Evolutionary conservation across 2,888 invertebrate species (phyloP).

Genomic region (Oligia fasciuncula): DNA sequence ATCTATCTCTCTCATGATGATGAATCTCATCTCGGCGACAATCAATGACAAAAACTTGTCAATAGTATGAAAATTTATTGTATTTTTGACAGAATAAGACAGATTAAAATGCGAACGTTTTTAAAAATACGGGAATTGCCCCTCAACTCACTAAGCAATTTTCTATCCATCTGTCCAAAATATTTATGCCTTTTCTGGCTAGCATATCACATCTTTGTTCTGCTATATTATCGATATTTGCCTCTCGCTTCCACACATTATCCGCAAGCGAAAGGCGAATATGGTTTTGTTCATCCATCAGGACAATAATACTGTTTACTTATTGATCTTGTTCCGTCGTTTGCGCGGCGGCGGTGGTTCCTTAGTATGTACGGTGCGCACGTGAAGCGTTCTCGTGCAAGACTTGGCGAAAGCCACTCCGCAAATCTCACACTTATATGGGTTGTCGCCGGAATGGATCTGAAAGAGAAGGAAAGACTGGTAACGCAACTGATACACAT

Average conservation of each 20-base stretch:
- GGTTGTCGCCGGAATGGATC: slow-evolving; percentile 72
- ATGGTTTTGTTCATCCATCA: background rate
- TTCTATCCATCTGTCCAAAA: background rate
- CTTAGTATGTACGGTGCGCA: slow-evolving; percentile 59
- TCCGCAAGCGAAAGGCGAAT: background rate
- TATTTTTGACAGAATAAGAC: too few relatives aligned
- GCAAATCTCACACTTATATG: slow-evolving; percentile 83
- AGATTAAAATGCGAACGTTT: too few relatives aligned
- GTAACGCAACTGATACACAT: background rate
- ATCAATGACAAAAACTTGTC: too few relatives aligned
- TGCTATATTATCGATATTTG: background rate
- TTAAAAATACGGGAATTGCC: background rate
- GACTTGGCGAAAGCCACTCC: slow-evolving; percentile 83
- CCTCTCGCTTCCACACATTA: background rate
- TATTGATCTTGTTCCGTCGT: slow-evolving; percentile 26
- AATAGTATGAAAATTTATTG: too few relatives aligned
- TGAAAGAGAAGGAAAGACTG: slow-evolving; percentile 1
- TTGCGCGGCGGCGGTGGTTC: slow-evolving; percentile 52
- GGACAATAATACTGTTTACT: background rate
- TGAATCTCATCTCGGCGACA: too few relatives aligned
- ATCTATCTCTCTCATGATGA: too few relatives aligned
- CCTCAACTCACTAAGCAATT: background rate
- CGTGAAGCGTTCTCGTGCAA: slow-evolving; percentile 81
- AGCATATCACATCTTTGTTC: background rate
- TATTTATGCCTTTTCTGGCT: background rate